These are phyloP conservation scores for Epizoanthus illoricatus DNA, from an alignment of 92 coral and sea anemone species.

Conservation along the genomic window DNA sequence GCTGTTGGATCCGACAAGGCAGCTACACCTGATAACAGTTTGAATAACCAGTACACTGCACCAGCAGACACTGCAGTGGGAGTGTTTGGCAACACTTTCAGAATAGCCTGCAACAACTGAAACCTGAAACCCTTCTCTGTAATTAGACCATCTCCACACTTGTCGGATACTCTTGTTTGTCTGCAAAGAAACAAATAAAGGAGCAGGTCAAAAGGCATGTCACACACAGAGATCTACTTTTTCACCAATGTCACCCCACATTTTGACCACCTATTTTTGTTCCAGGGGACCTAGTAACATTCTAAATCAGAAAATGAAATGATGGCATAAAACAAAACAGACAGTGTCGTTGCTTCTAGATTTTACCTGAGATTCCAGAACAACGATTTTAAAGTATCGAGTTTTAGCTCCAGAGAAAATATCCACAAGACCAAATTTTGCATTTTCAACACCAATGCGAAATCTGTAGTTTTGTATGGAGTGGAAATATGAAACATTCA, in stretches of 20 bases:
- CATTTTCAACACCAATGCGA: too few species aligned
- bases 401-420: too few species aligned
- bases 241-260: background rate
- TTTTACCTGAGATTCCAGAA: too few species aligned
- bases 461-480: too few species aligned
- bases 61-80: slow-evolving; percentile 81
- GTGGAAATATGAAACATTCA: too few species aligned
- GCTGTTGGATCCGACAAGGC: slow-evolving; percentile 64
- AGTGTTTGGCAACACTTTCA: slow-evolving; percentile 72
- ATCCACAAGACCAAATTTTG: too few species aligned
- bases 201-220: background rate
- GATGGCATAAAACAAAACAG: too few species aligned
- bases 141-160: slow-evolving; percentile 36
- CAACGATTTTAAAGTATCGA: too few species aligned
- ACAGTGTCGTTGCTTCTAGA: too few species aligned
- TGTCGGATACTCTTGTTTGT: slow-evolving; percentile 44
- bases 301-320: too few species aligned
- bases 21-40: slow-evolving; percentile 74
- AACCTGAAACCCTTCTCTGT: slow-evolving; percentile 57
- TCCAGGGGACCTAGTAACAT: too few species aligned
- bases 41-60: slow-evolving; percentile 83
- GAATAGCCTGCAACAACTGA: slow-evolving; percentile 65
- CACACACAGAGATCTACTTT: background rate
- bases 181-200: background rate
- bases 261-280: too few species aligned